Evolutionary conservation across 2,888 invertebrate species (phyloP).

Genomic region (Spodoptera littoralis): DNA sequence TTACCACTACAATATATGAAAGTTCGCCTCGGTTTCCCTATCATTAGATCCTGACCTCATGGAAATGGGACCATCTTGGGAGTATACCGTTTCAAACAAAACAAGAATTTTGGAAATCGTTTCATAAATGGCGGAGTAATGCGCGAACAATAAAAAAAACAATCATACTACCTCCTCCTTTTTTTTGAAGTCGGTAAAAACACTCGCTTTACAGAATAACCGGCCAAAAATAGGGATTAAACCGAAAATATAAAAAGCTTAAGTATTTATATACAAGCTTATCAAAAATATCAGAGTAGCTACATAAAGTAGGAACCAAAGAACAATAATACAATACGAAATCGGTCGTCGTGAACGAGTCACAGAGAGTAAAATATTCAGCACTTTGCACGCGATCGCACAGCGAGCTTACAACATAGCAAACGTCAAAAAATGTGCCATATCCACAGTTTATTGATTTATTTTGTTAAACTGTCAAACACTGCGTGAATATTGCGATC

Average conservation of each 20-base stretch:
- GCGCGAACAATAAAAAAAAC: too few relatives aligned
- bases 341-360: slow-evolving; percentile 56
- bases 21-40: too few relatives aligned
- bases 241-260: slow-evolving; percentile 36
- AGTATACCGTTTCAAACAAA: too few relatives aligned
- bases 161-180: too few relatives aligned
- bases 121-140: too few relatives aligned
- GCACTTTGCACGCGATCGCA: slow-evolving; percentile 32
- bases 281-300: slow-evolving; percentile 51
- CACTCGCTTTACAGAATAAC: neutral
- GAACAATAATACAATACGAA: slow-evolving; percentile 56
- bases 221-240: neutral
- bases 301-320: slow-evolving; percentile 59
- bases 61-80: too few relatives aligned
- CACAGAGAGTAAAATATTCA: slow-evolving; percentile 45
- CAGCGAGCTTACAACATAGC: slow-evolving; percentile 4
- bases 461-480: too few relatives aligned
- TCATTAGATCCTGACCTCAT: too few relatives aligned
- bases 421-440: slow-evolving; percentile 33
- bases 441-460: slow-evolving; percentile 26
- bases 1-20: too few relatives aligned
- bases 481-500: slow-evolving; percentile 3
- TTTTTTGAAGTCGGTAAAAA: too few relatives aligned
- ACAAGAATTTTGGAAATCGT: too few relatives aligned
- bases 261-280: slow-evolving; percentile 55